A percentile compares a stretch with the other conserved stretches of the same genome.
These are phyloP conservation scores for Polyploca ridens DNA, from an alignment of 2,888 invertebrate species.

Conservation along the genomic window DNA sequence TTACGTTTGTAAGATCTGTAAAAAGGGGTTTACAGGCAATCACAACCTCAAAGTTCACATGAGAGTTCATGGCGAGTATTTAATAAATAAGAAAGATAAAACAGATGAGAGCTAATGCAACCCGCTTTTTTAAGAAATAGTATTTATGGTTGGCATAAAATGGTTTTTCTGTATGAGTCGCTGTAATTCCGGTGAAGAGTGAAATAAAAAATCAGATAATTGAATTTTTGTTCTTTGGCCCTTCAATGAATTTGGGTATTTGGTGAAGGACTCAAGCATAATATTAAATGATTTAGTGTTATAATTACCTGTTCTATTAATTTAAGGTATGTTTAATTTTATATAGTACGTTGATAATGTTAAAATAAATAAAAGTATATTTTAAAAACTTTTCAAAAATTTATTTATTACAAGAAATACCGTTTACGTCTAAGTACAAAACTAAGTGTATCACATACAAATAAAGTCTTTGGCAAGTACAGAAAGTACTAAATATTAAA, in stretches of 20 bases:
- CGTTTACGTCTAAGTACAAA: conserved; percentile 72
- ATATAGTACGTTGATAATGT: not conserved
- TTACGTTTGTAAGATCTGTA: conserved; percentile 68
- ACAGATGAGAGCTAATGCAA: conserved; percentile 20
- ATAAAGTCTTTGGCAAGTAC: conserved; percentile 83
- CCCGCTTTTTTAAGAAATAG: too few species aligned
- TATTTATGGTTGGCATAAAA: too few species aligned
- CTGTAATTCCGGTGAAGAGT: too few species aligned
- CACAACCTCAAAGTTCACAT: conserved; percentile 74
- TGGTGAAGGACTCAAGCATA: too few species aligned
- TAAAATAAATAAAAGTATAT: conserved; percentile 30
- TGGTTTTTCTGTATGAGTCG: too few species aligned
- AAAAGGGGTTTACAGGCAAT: conserved; percentile 67
- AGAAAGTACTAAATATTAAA: conserved; percentile 55
- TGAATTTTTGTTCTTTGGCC: too few species aligned
- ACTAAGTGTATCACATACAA: conserved; percentile 80
- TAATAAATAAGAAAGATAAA: conserved; percentile 51
- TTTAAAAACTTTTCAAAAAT: conserved; percentile 46
- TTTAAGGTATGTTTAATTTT: too few species aligned
- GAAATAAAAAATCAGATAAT: too few species aligned
- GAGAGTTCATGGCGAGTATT: conserved; percentile 71
- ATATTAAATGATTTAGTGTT: too few species aligned
- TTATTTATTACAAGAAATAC: conserved; percentile 59
- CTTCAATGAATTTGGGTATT: too few species aligned
- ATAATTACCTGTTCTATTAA: too few species aligned